phyloP scores from a whole-genome alignment of 1,140 invertebrate species.

The Zeugodacus cucurbitae region DNA sequence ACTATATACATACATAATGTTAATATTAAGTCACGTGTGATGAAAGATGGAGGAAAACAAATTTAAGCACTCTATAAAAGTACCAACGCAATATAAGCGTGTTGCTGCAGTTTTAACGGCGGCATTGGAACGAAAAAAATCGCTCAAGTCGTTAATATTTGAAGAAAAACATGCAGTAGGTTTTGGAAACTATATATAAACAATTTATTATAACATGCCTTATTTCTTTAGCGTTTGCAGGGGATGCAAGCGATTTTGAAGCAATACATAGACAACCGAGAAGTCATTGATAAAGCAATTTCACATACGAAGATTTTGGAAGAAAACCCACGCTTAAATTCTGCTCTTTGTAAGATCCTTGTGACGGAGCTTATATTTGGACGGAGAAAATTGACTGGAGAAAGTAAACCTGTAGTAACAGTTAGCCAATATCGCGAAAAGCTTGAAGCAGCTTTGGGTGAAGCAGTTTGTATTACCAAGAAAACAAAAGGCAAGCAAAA shows the following conservation, averaged over 20 bases:
- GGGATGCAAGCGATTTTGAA: constrained; percentile 73
- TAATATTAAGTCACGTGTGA: constrained; percentile 44
- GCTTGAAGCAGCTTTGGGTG: constrained; percentile 64
- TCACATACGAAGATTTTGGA: constrained; percentile 72
- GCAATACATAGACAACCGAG: constrained; percentile 76
- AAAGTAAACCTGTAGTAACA: constrained; percentile 77
- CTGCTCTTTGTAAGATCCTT: constrained; percentile 78
- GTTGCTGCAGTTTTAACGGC: constrained; percentile 75
- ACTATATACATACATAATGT: no score
- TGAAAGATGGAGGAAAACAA: constrained; percentile 60
- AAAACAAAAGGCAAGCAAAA: constrained; percentile 40
- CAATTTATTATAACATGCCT: neutral
- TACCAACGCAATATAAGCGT: constrained; percentile 80
- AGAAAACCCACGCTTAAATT: constrained; percentile 76
- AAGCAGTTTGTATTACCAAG: neutral
- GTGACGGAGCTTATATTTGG: constrained; percentile 87
- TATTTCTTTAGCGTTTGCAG: constrained; percentile 50
- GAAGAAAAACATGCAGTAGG: constrained; percentile 75
- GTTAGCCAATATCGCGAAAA: constrained; percentile 74
- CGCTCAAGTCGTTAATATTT: constrained; percentile 78
- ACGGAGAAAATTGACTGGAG: constrained; percentile 74
- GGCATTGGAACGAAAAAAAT: constrained; percentile 75
- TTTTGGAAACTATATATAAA: neutral
- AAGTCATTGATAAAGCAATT: constrained; percentile 74
- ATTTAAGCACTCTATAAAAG: constrained; percentile 76